phyloP scores from a whole-genome alignment of 2,888 invertebrate species.

The Augochlorella aurata region DNA sequence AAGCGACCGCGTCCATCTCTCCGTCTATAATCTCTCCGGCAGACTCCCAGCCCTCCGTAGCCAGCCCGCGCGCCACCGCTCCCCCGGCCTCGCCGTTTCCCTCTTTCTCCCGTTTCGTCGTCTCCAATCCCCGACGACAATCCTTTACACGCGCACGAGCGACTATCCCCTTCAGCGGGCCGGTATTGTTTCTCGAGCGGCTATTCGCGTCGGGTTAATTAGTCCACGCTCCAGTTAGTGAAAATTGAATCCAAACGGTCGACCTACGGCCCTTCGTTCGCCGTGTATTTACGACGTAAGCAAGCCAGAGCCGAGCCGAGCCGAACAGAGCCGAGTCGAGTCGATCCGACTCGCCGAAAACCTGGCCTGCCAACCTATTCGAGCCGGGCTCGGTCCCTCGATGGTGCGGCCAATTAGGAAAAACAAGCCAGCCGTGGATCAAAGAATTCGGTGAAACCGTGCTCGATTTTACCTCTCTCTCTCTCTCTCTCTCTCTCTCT shows the following conservation, averaged over 20 bases:
- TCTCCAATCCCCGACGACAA: conserved; percentile 32
- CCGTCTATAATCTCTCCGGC: conserved; percentile 15
- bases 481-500: neutral
- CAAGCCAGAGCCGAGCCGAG: conserved; percentile 11
- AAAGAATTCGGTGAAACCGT: conserved; percentile 25
- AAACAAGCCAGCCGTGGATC: conserved; percentile 15
- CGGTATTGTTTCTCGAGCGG: conserved; percentile 70
- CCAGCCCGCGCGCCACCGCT: neutral
- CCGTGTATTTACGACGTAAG: conserved; percentile 59
- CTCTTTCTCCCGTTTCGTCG: neutral
- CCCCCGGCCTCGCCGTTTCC: neutral
- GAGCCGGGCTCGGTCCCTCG: conserved; percentile 2
- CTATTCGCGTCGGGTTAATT: conserved; percentile 77
- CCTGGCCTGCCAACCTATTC: conserved; percentile 24
- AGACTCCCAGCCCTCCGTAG: neutral
- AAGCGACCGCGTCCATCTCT: neutral
- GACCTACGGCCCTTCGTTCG: conserved; percentile 53
- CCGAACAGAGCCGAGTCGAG: no score
- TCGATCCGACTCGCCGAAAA: conserved; percentile 25
- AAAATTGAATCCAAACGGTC: conserved; percentile 77
- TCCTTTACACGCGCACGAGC: conserved; percentile 30
- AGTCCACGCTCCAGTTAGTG: conserved; percentile 79
- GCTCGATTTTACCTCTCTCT: neutral
- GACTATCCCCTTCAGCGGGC: conserved; percentile 49
- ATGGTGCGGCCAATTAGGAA: conserved; percentile 47